These are phyloP conservation scores for Planococcus citri DNA, from an alignment of 1,140 invertebrate species.

Conservation along the genomic window DNA sequence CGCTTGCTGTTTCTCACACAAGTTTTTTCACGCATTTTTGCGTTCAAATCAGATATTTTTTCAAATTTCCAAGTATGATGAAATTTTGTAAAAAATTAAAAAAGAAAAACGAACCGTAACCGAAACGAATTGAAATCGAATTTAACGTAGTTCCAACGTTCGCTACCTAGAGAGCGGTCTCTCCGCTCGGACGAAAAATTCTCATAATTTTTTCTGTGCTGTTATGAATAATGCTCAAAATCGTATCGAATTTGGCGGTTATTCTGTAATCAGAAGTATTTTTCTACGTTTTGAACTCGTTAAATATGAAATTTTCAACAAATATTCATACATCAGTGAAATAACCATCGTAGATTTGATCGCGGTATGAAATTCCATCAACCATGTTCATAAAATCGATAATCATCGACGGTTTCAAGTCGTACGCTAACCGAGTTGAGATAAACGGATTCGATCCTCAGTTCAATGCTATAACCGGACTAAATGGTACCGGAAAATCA, in stretches of 20 bases:
- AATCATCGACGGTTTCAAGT: conserved; percentile 95
- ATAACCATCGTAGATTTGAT: neutral
- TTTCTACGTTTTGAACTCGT: too few relatives aligned
- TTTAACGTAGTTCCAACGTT: too few relatives aligned
- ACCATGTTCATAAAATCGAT: conserved; percentile 92
- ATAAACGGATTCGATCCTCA: conserved; percentile 87
- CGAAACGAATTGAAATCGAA: too few relatives aligned
- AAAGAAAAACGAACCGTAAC: too few relatives aligned
- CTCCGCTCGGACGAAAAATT: neutral
- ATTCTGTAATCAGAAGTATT: neutral
- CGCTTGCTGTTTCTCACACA: too few relatives aligned
- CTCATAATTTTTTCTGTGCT: neutral
- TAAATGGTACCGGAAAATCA: conserved; percentile 98
- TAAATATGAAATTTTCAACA: too few relatives aligned
- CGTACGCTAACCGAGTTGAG: conserved; percentile 85
- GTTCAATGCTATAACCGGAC: conserved; percentile 97
- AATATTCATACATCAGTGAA: neutral
- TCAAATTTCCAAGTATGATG: too few relatives aligned
- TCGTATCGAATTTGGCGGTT: neutral
- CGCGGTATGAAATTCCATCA: conserved; percentile 29
- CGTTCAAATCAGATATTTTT: too few relatives aligned
- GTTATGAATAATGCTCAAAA: neutral
- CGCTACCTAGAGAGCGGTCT: too few relatives aligned
- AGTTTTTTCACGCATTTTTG: too few relatives aligned
- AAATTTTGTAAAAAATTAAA: too few relatives aligned